Percentiles rank a stretch among this genome's conserved stretches.
These are phyloP conservation scores for Chrysotoxum bicinctum DNA, from an alignment of 2,888 invertebrate genomes.

Conservation along the genomic window DNA sequence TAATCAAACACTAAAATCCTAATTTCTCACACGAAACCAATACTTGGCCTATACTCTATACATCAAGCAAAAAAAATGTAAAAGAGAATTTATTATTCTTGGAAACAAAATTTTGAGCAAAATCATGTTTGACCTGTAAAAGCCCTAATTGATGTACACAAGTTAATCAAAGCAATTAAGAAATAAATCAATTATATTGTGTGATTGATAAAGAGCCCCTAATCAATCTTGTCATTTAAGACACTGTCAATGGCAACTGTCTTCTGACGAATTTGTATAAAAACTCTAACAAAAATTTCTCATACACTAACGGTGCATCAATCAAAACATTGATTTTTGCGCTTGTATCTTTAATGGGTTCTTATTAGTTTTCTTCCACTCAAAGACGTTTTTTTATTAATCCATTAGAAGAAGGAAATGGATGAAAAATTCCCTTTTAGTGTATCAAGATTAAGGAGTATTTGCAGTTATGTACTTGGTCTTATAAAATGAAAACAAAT, in stretches of 20 bases:
- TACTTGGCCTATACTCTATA: too few relatives aligned
- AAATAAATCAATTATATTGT: slow-evolving; percentile 17
- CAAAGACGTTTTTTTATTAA: neutral
- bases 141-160: neutral
- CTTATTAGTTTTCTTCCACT: slow-evolving; percentile 51
- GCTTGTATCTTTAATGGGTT: slow-evolving; percentile 54
- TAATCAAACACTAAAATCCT: too few relatives aligned
- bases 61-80: too few relatives aligned
- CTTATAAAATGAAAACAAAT: too few relatives aligned
- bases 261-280: slow-evolving; percentile 37
- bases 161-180: slow-evolving; percentile 10
- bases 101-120: too few relatives aligned
- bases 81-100: too few relatives aligned
- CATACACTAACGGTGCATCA: slow-evolving; percentile 25
- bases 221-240: slow-evolving; percentile 31
- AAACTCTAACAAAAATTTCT: neutral
- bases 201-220: slow-evolving; percentile 9
- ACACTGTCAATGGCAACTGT: slow-evolving; percentile 53
- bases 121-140: slow-evolving; percentile 24
- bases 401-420: neutral
- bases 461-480: too few relatives aligned
- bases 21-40: too few relatives aligned
- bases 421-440: neutral
- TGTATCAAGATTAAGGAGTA: neutral
- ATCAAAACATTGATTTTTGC: slow-evolving; percentile 55